Base-by-base conservation (phyloP, 2,888 invertebrate genomes). In the Trichopoda pennipes region DNA sequence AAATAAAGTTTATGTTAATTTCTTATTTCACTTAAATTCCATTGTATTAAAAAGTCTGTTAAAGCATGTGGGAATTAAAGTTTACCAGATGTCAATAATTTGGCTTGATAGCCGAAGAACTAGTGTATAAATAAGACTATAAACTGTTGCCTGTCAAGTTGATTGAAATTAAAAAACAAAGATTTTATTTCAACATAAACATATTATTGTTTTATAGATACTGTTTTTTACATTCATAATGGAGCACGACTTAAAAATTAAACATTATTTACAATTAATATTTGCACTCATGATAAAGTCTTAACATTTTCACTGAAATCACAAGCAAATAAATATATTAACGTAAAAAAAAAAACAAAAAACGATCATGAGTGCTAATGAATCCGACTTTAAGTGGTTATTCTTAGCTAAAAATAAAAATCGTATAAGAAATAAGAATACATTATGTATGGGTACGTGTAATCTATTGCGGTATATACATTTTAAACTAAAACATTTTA, bases 331-430 rank as follows among this genome's bases (percentile, higher is more conserved):
- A 58, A 66, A 58, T 19, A 61, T 23, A 56, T 28, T 19, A 64
- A 19, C 42, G 44, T n/a, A n/a, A n/a, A n/a, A n/a, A n/a, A n/a
- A n/a, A n/a, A n/a, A 32, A 47, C 47, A 47, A 28, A 16, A 60
- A 60, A 60, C 66, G 60, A 8, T 21, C 32, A 58, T 49, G 42
- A 51, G 55, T 74, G 68, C 16, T 68, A 61, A 68, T 55, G 68
- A 74, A 58, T 47, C 58, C 21, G 23, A 64, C 23, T 53, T 60
- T 32, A 66, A 51, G 19, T 44, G 42, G 55, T 32, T 17, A 32
- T 19, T 32, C 8, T 55, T 72, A 3, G n/a, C 0, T 14, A 44
- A 47, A 44, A n/a, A 17, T 16, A 10, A 49, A 56, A 17, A 49
- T 38, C 2, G 6, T 23, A 17, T 8, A 42, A 28, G 42, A 42